A percentile compares a stretch with the other conserved stretches of the same genome.
Evolutionary conservation across 2,888 invertebrate genomes (phyloP).

Genomic region (Isoperla grammatica): DNA sequence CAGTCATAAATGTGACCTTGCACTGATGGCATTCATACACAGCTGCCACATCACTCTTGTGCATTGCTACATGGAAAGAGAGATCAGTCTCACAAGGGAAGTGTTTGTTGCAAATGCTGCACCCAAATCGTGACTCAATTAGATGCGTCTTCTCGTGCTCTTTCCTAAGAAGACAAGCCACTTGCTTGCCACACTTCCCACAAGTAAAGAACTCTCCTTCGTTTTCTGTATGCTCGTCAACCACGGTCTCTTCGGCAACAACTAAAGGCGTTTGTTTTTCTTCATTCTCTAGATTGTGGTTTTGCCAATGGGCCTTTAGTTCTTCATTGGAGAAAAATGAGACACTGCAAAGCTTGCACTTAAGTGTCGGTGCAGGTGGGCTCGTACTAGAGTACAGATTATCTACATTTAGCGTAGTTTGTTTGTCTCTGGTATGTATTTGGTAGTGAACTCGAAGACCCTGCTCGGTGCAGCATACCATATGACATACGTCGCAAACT

Average conservation of each 20-base stretch:
- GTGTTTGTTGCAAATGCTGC: constrained; percentile 1
- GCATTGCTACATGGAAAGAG: constrained; percentile 61
- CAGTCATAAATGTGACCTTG: constrained; percentile 63
- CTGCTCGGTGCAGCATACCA: constrained; percentile 5
- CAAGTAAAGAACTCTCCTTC: not conserved
- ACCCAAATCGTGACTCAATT: not conserved
- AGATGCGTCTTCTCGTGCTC: constrained; percentile 2
- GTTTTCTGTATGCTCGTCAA: not conserved
- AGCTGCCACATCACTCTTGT: constrained; percentile 51
- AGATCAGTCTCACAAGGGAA: constrained; percentile 4
- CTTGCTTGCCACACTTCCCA: not conserved
- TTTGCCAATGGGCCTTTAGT: constrained; percentile 14
- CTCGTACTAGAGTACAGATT: not conserved
- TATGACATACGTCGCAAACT: constrained; percentile 16
- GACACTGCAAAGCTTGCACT: constrained; percentile 15
- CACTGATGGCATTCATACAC: constrained; percentile 62
- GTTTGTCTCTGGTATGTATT: constrained; percentile 4
- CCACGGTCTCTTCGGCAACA: not conserved
- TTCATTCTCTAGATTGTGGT: not conserved
- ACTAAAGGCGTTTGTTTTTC: not conserved
- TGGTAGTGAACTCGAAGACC: constrained; percentile 13
- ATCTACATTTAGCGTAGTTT: not conserved
- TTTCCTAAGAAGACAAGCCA: not conserved
- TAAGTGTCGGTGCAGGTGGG: not conserved
- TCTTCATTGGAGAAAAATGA: constrained; percentile 15